Base-by-base conservation (phyloP, 2,797 vertebrate species). In the Brachymystax lenok region DNA sequence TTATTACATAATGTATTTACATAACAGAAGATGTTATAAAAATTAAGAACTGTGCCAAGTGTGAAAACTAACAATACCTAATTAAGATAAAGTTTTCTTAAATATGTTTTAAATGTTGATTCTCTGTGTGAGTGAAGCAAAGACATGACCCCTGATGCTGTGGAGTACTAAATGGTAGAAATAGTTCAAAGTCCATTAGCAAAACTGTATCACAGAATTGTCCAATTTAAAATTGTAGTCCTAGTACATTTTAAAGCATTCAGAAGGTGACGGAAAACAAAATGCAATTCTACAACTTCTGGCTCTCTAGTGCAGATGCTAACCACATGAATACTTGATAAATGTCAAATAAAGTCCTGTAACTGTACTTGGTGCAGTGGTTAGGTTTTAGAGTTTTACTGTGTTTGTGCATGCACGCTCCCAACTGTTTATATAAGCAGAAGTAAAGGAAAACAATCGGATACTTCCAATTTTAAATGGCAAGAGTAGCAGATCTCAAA, bases 371-470 rank as follows among this genome's bases (percentile, higher is more conserved):
- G 59, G 6, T 61, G 56, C 59, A 61, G 59, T 61, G n/a, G 30
- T 30, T 61, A n/a, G 59, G 54, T 69, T 35, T 69, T 35, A 52
- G 12, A 24, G 59, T 28, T 30, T 73, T 52, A 74, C 73, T 75
- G 35, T 46, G 40, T 70, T 69, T 77, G 35, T 75, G 70, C 70
- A 74, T 68, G 56, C 80, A 77, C 77, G 54, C 75, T 85, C 79
- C 72, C 80, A 74, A 64, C 80, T 86, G 84, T 84, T 86, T 85
- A 86, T 73, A 83, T 78, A 77, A 78, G 82, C 82, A 82, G 77
- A 84, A 46, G 12, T 46, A 46, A 46, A 46, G 10, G 10, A 46
- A 46, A 46, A 46, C 0, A 46, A 46, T 46, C 3, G 10, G 10
- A 46, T 13, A 46, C 40, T 82, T 89, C 82, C 83, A 84, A 74